A percentile compares a stretch with the other conserved stretches of the same genome.
These are phyloP conservation scores for Dermatemys mawii DNA, from an alignment of 2,113 vertebrate species.

Conservation along the genomic window DNA sequence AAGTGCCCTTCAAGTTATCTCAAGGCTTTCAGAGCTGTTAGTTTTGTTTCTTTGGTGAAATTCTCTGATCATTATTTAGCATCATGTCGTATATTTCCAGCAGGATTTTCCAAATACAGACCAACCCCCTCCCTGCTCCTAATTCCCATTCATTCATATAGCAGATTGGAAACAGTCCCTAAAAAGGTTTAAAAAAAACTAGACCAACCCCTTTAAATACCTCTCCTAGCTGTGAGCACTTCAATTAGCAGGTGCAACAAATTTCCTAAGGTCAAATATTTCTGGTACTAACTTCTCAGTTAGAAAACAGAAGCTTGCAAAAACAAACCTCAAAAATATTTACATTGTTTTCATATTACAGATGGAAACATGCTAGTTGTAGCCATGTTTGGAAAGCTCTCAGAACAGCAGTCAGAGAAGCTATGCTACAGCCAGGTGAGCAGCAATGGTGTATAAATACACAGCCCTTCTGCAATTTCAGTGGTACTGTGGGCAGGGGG, in stretches of 20 bases:
- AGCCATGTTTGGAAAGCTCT: background rate
- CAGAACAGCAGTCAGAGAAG: rapidly evolving
- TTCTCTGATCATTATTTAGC: background rate
- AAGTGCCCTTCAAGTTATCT: rapidly evolving
- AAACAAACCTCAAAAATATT: background rate
- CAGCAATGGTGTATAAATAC: background rate
- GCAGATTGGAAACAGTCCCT: background rate
- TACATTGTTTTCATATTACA: background rate
- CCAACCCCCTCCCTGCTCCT: background rate
- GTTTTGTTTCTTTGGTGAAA: background rate
- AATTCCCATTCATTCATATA: background rate
- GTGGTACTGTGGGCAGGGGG: background rate
- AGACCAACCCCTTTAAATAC: background rate
- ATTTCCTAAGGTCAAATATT: background rate
- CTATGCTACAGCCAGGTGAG: background rate
- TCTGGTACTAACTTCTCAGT: constrained; percentile 17
- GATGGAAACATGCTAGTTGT: background rate
- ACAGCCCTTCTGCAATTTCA: background rate
- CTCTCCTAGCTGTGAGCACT: background rate
- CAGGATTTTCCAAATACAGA: background rate
- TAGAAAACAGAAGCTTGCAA: background rate
- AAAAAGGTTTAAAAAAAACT: constrained; percentile 4
- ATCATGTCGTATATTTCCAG: background rate
- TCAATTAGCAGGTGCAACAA: background rate
- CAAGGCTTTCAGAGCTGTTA: background rate